A percentile compares a stretch with the other conserved stretches of the same genome.
Evolutionary conservation across 1,140 invertebrate species (phyloP).

Genomic region (Manduca sexta): DNA sequence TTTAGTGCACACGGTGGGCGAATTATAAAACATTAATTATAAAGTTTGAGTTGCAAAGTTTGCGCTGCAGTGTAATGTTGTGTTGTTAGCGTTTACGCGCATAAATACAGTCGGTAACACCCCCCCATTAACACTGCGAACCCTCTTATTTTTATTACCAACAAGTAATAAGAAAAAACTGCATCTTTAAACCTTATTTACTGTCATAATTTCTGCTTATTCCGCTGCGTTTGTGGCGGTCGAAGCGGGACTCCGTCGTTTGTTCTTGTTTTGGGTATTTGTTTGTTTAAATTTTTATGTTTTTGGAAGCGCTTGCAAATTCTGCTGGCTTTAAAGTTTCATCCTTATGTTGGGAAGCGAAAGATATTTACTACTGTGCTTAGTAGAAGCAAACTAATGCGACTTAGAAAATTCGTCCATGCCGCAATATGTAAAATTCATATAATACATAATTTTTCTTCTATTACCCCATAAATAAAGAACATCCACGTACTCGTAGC

Average conservation of each 20-base stretch:
- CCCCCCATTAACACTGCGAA: conserved; percentile 23
- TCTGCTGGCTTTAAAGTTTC: too few relatives aligned
- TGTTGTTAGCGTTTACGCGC: conserved; percentile 34
- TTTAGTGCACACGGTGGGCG: conserved; percentile 27
- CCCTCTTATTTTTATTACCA: conserved; percentile 27
- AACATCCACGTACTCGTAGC: too few relatives aligned
- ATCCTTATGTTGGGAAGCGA: too few relatives aligned
- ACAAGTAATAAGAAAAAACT: conserved; percentile 19
- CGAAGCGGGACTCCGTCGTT: neutral
- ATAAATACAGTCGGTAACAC: conserved; percentile 31
- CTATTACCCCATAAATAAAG: too few relatives aligned
- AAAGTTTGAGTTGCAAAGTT: conserved; percentile 26
- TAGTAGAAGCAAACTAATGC: too few relatives aligned
- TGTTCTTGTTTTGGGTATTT: neutral
- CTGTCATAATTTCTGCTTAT: neutral
- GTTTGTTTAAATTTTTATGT: too few relatives aligned
- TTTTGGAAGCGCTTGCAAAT: too few relatives aligned
- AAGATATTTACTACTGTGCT: too few relatives aligned
- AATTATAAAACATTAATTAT: conserved; percentile 42
- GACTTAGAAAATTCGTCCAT: too few relatives aligned
- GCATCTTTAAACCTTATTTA: conserved; percentile 9
- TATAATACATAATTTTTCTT: too few relatives aligned
- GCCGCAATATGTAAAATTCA: too few relatives aligned
- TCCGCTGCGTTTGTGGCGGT: neutral
- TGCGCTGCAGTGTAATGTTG: conserved; percentile 31